Percentiles rank a stretch among this genome's conserved stretches.
Conservation (phyloP, 2,888 invertebrate genomes). For the Lymantria monacha region DNA sequence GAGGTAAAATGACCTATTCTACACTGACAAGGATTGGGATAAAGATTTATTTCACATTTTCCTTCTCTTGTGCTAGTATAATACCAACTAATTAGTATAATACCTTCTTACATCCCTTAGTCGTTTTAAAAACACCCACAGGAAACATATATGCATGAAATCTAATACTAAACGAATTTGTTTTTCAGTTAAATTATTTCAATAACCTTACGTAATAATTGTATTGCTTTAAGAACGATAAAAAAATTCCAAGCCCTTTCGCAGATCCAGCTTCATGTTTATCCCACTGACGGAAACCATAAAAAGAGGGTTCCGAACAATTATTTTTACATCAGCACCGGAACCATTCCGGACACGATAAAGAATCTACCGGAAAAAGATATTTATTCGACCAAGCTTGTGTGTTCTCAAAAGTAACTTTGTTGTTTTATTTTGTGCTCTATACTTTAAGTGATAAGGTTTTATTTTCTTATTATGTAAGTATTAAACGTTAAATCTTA, state of each 20-base stretch:
- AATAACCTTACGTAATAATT: no score
- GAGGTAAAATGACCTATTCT: no score
- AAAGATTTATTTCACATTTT: no score
- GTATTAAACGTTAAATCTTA: conserved; percentile 14
- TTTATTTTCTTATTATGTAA: conserved; percentile 1
- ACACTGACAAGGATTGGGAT: no score
- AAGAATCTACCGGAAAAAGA: conserved; percentile 59
- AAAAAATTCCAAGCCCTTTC: not conserved
- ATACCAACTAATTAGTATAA: no score
- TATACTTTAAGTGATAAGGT: conserved; percentile 21
- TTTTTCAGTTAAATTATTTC: no score
- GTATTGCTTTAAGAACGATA: no score
- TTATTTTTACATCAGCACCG: conserved; percentile 65
- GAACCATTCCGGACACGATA: conserved; percentile 56
- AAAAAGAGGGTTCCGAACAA: conserved; percentile 52
- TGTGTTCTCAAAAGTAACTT: conserved; percentile 17
- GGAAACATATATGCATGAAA: no score
- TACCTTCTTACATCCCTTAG: no score
- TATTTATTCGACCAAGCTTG: conserved; percentile 48
- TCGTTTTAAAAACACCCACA: no score
- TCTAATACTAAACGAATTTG: no score
- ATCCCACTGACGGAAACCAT: conserved; percentile 40
- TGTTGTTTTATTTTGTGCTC: conserved; percentile 18
- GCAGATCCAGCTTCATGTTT: conserved; percentile 33
- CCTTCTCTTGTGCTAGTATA: no score